A percentile compares a stretch with the other conserved stretches of the same genome.
Evolutionary conservation across 2,113 vertebrate species (phyloP).

Genomic region (Microcebus murinus): DNA sequence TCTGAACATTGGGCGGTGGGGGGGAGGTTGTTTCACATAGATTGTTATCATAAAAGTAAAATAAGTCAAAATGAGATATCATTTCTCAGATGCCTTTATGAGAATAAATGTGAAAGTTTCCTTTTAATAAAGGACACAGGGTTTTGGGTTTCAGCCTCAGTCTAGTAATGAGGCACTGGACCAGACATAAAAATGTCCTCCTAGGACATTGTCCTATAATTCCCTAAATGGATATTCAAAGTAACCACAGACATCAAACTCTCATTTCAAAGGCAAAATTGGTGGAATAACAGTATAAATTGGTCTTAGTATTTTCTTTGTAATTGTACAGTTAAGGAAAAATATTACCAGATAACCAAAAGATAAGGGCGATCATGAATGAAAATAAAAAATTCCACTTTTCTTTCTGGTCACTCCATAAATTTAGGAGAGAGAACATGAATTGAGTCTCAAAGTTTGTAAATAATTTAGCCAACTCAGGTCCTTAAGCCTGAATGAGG

Average conservation of each 20-base stretch:
- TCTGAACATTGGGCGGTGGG: background rate
- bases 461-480: background rate
- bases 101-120: background rate
- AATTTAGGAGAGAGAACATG: background rate
- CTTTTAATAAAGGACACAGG: background rate
- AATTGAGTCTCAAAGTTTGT: conserved; percentile 23
- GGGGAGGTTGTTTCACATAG: background rate
- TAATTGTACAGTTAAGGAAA: background rate
- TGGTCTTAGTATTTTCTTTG: background rate
- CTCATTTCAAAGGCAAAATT: conserved; percentile 17
- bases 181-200: background rate
- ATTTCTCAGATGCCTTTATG: conserved; percentile 12
- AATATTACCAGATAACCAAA: background rate
- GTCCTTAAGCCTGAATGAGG: background rate
- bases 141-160: background rate
- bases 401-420: background rate
- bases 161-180: background rate
- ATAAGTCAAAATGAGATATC: background rate
- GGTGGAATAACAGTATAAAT: background rate
- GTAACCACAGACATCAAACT: background rate
- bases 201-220: background rate
- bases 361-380: background rate
- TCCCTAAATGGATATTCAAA: background rate
- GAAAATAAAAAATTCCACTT: background rate
- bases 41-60: conserved; percentile 19